A percentile compares a stretch with the other conserved stretches of the same genome.
Evolutionary conservation across 37 sponge, comb jelly and placozoan species (phyloP).

Genomic region (Eunapius fragilis): DNA sequence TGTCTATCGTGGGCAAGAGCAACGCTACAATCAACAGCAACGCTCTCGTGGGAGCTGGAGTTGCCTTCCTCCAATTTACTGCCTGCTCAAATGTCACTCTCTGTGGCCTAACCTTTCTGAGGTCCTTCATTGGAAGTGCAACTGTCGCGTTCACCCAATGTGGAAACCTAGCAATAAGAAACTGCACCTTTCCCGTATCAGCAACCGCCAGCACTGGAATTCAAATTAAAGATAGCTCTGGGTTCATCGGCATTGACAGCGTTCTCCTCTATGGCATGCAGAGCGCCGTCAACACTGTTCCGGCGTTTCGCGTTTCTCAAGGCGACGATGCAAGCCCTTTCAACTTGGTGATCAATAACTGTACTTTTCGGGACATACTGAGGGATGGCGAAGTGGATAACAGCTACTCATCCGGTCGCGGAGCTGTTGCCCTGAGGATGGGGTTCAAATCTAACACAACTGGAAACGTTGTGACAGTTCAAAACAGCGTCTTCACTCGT

Average conservation of each 20-base stretch:
- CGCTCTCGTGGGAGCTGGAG: background rate
- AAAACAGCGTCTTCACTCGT: background rate
- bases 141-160: constrained; percentile 21
- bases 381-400: background rate
- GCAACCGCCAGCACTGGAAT: constrained; percentile 11
- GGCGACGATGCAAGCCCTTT: background rate
- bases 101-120: constrained; percentile 26
- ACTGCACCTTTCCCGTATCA: constrained; percentile 27
- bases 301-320: constrained; percentile 5
- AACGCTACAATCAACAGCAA: constrained; percentile 1
- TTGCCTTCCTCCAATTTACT: constrained; percentile 32
- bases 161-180: constrained; percentile 6
- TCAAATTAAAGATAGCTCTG: background rate
- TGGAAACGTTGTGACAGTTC: constrained; percentile 10
- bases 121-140: constrained; percentile 2
- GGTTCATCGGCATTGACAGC: background rate
- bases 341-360: background rate
- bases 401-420: constrained; percentile 12
- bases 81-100: constrained; percentile 54
- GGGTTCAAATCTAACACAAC: background rate
- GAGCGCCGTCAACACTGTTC: background rate
- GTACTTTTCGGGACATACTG: constrained; percentile 2
- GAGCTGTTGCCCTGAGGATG: constrained; percentile 8
- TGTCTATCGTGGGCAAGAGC: constrained; percentile 24
- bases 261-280: constrained; percentile 14